Percentiles rank a stretch among this genome's conserved stretches.
phyloP scores from a whole-genome alignment of 2,888 invertebrate species.

The Polyommatus iphigenia region DNA sequence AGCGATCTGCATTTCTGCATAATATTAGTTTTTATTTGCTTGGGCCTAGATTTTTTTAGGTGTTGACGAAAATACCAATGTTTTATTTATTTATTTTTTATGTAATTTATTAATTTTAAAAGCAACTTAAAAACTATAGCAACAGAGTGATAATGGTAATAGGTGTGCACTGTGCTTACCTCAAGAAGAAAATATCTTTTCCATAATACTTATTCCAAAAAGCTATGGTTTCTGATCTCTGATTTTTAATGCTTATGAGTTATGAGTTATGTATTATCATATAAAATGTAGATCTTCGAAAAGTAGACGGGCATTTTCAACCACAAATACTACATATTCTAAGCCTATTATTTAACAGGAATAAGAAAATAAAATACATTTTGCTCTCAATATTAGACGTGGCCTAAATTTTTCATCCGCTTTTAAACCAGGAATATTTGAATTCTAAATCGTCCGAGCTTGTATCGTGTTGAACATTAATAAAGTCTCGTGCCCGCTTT shows the following conservation, averaged over 20 bases:
- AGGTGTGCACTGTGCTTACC: too few relatives aligned
- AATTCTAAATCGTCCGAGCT: slow-evolving; percentile 4
- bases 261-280: too few relatives aligned
- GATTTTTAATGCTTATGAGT: too few relatives aligned
- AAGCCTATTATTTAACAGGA: neutral
- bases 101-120: too few relatives aligned
- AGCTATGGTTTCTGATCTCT: too few relatives aligned
- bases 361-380: neutral
- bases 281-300: too few relatives aligned
- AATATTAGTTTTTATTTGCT: slow-evolving; percentile 19
- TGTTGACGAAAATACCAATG: neutral
- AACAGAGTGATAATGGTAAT: too few relatives aligned
- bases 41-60: neutral
- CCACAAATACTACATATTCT: neutral
- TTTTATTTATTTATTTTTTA: neutral
- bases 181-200: too few relatives aligned
- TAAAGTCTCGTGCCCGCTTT: neutral
- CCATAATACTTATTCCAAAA: too few relatives aligned
- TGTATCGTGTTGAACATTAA: slow-evolving; percentile 17
- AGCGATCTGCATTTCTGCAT: neutral
- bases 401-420: slow-evolving; percentile 20
- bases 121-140: too few relatives aligned
- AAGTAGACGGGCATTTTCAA: too few relatives aligned
- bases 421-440: slow-evolving; percentile 18
- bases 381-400: neutral